phyloP scores from a whole-genome alignment of 37 sponge, comb jelly and placozoan genomes.

The Beroe ovata region DNA sequence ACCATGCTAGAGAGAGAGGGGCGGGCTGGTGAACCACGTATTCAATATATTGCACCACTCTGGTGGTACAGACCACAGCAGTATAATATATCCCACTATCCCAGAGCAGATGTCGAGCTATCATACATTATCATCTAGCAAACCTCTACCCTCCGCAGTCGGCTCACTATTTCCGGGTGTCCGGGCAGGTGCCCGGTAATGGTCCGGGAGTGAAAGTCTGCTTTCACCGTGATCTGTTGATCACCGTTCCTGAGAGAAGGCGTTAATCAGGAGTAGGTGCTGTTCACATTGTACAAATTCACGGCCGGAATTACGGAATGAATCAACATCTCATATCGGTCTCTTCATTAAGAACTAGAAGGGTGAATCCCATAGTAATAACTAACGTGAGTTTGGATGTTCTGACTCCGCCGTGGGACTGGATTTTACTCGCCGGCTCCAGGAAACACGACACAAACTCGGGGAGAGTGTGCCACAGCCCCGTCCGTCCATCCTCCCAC shows the following conservation, averaged over 20 bases:
- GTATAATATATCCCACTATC: too few relatives aligned
- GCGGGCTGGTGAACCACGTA: too few relatives aligned
- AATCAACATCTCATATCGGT: too few relatives aligned
- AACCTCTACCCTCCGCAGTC: slow-evolving; percentile 49
- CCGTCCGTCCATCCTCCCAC: slow-evolving; percentile 40
- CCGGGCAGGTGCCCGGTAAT: slow-evolving; percentile 64
- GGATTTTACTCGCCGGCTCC: slow-evolving; percentile 49
- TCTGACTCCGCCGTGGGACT: slow-evolving; percentile 53
- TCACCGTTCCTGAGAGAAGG: slow-evolving; percentile 45
- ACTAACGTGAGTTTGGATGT: slow-evolving; percentile 67
- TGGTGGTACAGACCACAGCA: too few relatives aligned
- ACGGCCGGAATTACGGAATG: too few relatives aligned
- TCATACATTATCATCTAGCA: slow-evolving; percentile 27
- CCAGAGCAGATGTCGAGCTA: too few relatives aligned
- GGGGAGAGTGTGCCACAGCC: slow-evolving; percentile 54
- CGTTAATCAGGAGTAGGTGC: too few relatives aligned
- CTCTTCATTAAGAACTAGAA: too few relatives aligned
- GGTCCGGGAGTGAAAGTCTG: background rate
- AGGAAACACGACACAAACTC: slow-evolving; percentile 54
- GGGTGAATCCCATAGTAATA: background rate
- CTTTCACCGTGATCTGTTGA: background rate
- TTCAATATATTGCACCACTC: too few relatives aligned
- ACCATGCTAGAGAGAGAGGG: too few relatives aligned
- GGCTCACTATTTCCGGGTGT: background rate
- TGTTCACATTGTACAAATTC: too few relatives aligned